phyloP scores from a whole-genome alignment of 2,113 vertebrate species.

The Saccopteryx bilineata region DNA sequence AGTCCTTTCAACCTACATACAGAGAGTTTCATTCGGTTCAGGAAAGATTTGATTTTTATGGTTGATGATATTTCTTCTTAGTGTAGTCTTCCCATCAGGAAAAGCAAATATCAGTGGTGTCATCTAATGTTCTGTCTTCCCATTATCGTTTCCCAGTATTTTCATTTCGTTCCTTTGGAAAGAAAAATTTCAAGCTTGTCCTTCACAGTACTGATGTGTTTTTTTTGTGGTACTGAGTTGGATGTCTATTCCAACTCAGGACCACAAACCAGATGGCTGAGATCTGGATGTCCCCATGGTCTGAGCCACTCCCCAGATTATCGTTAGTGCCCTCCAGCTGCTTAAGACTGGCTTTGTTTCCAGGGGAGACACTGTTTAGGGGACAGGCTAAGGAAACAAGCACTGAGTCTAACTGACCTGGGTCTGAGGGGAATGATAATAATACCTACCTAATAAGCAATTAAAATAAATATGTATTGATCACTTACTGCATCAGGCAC shows the following conservation, averaged over 20 bases:
- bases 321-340: background rate
- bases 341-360: background rate
- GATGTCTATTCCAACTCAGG: background rate
- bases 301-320: background rate
- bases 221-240: too few relatives aligned
- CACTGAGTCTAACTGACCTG: background rate
- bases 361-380: background rate
- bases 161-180: constrained; percentile 20
- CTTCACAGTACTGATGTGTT: background rate
- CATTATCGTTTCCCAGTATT: background rate
- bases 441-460: background rate
- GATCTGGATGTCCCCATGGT: background rate
- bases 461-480: background rate
- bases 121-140: constrained; percentile 29
- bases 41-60: constrained; percentile 47
- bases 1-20: background rate
- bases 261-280: background rate
- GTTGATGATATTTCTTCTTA: background rate
- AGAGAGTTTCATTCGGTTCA: constrained; percentile 20
- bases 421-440: background rate
- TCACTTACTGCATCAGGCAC: background rate
- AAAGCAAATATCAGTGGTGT: background rate
- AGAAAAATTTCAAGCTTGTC: constrained; percentile 38
- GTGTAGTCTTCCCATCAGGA: constrained; percentile 10
- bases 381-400: background rate